These are phyloP conservation scores for Trachurus trachurus DNA, from an alignment of 2,797 vertebrate genomes.

Conservation along the genomic window DNA sequence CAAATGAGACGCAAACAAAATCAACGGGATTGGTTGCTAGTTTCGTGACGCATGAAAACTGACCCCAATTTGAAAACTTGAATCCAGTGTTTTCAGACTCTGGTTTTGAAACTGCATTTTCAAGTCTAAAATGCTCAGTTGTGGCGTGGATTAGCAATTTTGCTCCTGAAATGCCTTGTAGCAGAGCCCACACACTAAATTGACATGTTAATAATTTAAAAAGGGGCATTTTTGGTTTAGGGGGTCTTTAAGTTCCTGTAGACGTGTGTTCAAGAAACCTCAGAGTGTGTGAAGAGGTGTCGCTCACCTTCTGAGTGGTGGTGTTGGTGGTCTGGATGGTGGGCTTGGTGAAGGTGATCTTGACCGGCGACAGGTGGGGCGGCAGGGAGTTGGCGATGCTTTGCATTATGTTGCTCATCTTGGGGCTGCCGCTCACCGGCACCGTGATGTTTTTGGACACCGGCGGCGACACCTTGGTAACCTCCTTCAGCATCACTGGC, in stretches of 20 bases:
- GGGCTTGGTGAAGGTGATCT: constrained; percentile 99
- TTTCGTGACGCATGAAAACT: too few species aligned
- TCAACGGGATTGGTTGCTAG: too few species aligned
- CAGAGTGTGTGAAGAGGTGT: fast-evolving
- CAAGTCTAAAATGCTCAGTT: too few species aligned
- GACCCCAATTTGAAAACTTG: too few species aligned
- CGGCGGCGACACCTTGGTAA: constrained; percentile 90
- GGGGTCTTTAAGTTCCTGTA: background rate
- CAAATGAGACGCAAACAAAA: too few species aligned
- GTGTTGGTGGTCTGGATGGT: constrained; percentile 96
- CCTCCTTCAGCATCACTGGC: constrained; percentile 95
- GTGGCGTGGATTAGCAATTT: too few species aligned
- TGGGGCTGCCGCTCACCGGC: constrained; percentile 94
- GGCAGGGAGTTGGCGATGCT: constrained; percentile 99
- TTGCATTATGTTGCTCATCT: constrained; percentile 99
- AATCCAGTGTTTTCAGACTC: too few species aligned
- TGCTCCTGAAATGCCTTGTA: too few species aligned
- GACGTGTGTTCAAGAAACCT: fast-evolving
- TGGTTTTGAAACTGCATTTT: too few species aligned
- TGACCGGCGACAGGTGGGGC: constrained; percentile 98
- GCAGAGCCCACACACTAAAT: too few species aligned
- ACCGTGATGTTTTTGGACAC: constrained; percentile 93
- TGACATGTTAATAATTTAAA: too few species aligned
- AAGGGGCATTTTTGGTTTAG: too few species aligned
- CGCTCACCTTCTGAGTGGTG: constrained; percentile 95